Percentiles rank a stretch among this genome's conserved stretches.
Evolutionary conservation across 1,140 invertebrate species (phyloP).

Genomic region (Venturia canescens): DNA sequence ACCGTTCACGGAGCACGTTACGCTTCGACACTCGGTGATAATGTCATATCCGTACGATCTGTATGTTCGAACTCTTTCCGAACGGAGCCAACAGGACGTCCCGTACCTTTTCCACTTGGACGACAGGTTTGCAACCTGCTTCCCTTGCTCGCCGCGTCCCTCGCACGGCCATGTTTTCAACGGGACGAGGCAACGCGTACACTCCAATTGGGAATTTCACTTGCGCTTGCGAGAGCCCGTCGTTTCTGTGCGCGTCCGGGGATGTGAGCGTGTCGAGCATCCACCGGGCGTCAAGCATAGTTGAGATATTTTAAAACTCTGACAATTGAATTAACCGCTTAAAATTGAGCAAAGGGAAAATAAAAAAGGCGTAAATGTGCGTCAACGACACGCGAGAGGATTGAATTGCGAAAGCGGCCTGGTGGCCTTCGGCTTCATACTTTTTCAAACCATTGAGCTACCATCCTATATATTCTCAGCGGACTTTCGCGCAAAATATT

Average conservation of each 20-base stretch:
- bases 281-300: neutral
- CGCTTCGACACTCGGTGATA: neutral
- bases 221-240: neutral
- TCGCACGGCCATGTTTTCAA: neutral
- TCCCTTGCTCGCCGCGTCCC: neutral
- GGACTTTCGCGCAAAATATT: conserved; percentile 13
- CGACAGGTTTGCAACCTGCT: neutral
- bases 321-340: conserved; percentile 22
- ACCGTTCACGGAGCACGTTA: neutral
- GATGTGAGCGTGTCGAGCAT: neutral
- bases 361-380: neutral
- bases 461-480: neutral
- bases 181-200: neutral
- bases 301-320: conserved; percentile 24
- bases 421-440: neutral
- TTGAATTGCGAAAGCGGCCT: neutral
- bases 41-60: neutral
- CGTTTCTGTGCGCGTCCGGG: neutral
- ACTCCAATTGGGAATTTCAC: neutral
- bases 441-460: conserved; percentile 6
- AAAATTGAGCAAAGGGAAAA: conserved; percentile 6
- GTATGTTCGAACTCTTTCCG: neutral
- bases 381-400: conserved; percentile 1
- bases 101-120: neutral
- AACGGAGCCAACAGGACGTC: neutral